Percentiles rank a stretch among this genome's conserved stretches.
Evolutionary conservation across 2,113 vertebrate genomes (phyloP).

Genomic region (Dipodomys ordii): DNA sequence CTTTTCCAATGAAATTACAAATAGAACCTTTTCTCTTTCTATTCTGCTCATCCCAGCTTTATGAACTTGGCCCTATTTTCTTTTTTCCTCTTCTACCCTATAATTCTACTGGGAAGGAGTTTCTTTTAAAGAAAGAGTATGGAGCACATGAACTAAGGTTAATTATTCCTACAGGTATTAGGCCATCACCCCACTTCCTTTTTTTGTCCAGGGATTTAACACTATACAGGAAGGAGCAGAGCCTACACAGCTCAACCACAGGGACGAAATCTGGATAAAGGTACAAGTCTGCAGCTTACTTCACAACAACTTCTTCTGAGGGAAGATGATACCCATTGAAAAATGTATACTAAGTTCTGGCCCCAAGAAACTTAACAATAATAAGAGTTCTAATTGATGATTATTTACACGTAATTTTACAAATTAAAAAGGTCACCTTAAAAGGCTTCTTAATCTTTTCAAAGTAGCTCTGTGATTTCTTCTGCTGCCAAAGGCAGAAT

Average conservation of each 20-base stretch:
- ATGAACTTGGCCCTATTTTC: slow-evolving; percentile 69
- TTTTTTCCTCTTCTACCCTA: slow-evolving; percentile 41
- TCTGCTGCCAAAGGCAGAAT: slow-evolving; percentile 50
- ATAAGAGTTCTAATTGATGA: not conserved
- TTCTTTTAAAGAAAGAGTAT: not conserved
- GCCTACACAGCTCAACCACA: slow-evolving; percentile 27
- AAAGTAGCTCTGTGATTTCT: slow-evolving; percentile 13
- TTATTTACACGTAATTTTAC: not conserved
- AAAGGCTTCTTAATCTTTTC: slow-evolving; percentile 49
- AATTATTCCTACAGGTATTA: slow-evolving; percentile 33
- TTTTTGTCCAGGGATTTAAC: slow-evolving; percentile 51
- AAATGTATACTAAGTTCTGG: not conserved
- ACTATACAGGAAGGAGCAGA: slow-evolving; percentile 23
- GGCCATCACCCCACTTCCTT: slow-evolving; percentile 66
- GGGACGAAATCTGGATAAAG: not conserved
- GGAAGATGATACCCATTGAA: not conserved
- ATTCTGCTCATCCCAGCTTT: slow-evolving; percentile 65
- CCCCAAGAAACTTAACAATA: not conserved
- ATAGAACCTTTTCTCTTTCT: slow-evolving; percentile 70
- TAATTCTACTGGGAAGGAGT: not conserved
- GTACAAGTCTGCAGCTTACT: slow-evolving; percentile 45
- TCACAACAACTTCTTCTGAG: not conserved
- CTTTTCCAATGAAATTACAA: slow-evolving; percentile 81
- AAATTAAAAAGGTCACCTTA: slow-evolving; percentile 18
- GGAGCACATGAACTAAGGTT: not conserved